phyloP scores from a whole-genome alignment of 2,113 vertebrate species.

The Sander vitreus region DNA sequence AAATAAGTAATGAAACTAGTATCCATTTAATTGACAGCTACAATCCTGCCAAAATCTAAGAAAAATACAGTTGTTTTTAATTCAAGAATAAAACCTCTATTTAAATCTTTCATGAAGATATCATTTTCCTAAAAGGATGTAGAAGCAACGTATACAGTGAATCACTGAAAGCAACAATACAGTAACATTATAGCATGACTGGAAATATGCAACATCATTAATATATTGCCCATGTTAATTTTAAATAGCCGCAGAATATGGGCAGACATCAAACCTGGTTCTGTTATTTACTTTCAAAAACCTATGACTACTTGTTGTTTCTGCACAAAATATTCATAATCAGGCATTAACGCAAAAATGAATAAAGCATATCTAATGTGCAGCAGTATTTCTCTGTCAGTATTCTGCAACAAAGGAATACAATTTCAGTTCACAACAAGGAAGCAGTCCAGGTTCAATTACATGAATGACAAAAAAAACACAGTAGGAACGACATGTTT shows the following conservation, averaged over 20 bases:
- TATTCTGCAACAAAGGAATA: slow-evolving; percentile 37
- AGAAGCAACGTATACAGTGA: slow-evolving; percentile 10
- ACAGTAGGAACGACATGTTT: slow-evolving; percentile 57
- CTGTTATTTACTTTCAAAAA: slow-evolving; percentile 15
- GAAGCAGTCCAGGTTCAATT: slow-evolving; percentile 47
- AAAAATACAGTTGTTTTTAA: neutral
- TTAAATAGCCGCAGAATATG: slow-evolving; percentile 43
- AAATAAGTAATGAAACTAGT: slow-evolving; percentile 29
- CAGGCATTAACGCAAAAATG: slow-evolving; percentile 11
- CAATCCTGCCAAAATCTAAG: slow-evolving; percentile 7
- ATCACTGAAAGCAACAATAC: slow-evolving; percentile 27
- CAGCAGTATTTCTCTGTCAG: slow-evolving; percentile 8
- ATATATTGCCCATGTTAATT: slow-evolving; percentile 49
- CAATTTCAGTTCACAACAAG: slow-evolving; percentile 22
- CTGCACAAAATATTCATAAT: slow-evolving; percentile 21
- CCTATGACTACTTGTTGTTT: slow-evolving; percentile 8
- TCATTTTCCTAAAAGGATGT: neutral
- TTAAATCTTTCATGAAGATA: slow-evolving; percentile 17
- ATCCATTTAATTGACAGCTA: slow-evolving; percentile 13
- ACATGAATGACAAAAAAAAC: slow-evolving; percentile 53
- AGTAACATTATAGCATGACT: slow-evolving; percentile 21
- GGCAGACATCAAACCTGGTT: slow-evolving; percentile 28
- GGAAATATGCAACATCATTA: slow-evolving; percentile 43
- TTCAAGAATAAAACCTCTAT: slow-evolving; percentile 17
- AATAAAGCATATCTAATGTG: slow-evolving; percentile 14